These are phyloP conservation scores for Linyphia triangularis DNA, from an alignment of 2,888 invertebrate genomes.

Conservation along the genomic window DNA sequence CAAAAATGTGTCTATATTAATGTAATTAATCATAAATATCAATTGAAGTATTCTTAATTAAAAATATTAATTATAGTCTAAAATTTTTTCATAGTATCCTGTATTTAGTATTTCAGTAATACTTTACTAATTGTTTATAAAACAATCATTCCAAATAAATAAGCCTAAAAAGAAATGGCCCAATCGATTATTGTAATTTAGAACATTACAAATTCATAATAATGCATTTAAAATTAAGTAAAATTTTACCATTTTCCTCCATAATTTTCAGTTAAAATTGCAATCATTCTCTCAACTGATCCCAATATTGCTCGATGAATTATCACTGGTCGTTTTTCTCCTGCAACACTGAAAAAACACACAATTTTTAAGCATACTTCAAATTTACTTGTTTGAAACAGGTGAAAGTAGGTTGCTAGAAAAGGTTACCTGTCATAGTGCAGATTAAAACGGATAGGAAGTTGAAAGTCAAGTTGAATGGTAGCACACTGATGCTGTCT, in stretches of 20 bases:
- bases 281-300: conserved; percentile 98
- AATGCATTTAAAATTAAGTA: neutral
- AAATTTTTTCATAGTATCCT: too few relatives aligned
- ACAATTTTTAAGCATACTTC: neutral
- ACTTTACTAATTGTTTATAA: too few relatives aligned
- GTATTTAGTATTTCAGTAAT: too few relatives aligned
- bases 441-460: conserved; percentile 94
- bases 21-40: too few relatives aligned
- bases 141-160: too few relatives aligned
- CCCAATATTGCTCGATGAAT: conserved; percentile 98
- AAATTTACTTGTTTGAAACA: neutral
- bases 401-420: too few relatives aligned
- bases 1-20: too few relatives aligned
- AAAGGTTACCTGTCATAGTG: conserved; percentile 84
- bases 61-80: too few relatives aligned
- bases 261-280: conserved; percentile 96
- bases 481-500: conserved; percentile 97
- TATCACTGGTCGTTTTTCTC: conserved; percentile 96
- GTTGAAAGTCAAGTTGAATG: conserved; percentile 98
- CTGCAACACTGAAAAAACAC: conserved; percentile 85
- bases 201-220: too few relatives aligned
- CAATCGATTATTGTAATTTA: too few relatives aligned
- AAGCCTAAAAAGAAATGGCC: too few relatives aligned
- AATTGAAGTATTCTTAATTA: too few relatives aligned
- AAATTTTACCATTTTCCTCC: conserved; percentile 92